phyloP scores from a whole-genome alignment of 2,113 vertebrate genomes.

The Seriola quinqueradiata region DNA sequence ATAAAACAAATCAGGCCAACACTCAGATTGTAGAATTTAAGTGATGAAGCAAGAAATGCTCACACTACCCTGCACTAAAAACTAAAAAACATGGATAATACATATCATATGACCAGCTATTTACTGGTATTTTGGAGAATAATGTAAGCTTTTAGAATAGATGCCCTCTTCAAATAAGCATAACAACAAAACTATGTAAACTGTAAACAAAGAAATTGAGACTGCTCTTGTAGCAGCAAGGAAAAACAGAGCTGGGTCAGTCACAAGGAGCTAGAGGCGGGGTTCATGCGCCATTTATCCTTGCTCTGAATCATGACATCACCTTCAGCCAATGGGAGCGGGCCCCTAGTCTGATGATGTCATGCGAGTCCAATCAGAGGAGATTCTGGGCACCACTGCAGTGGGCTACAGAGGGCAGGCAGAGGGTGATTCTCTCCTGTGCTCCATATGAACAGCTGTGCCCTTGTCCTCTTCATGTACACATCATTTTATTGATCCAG shows the following conservation, averaged over 20 bases:
- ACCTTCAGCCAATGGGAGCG: slow-evolving; percentile 76
- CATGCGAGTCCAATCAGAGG: slow-evolving; percentile 79
- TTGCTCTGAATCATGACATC: slow-evolving; percentile 78
- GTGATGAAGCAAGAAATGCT: neutral
- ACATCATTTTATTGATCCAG: slow-evolving; percentile 62
- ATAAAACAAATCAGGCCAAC: neutral
- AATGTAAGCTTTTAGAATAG: neutral
- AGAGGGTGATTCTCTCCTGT: slow-evolving; percentile 62
- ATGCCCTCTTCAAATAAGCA: neutral
- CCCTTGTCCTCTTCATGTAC: slow-evolving; percentile 63
- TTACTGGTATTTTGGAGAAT: neutral
- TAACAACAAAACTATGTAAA: slow-evolving; percentile 31
- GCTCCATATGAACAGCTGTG: slow-evolving; percentile 71
- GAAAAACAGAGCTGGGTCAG: slow-evolving; percentile 40
- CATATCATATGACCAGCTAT: neutral
- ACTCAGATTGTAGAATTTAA: neutral
- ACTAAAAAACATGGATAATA: neutral
- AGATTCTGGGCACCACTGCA: slow-evolving; percentile 64
- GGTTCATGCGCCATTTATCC: slow-evolving; percentile 51
- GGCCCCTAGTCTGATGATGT: slow-evolving; percentile 78
- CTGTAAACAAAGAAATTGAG: slow-evolving; percentile 62
- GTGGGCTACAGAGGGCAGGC: slow-evolving; percentile 62
- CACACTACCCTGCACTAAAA: neutral
- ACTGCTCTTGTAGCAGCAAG: slow-evolving; percentile 26
- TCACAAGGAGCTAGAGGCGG: slow-evolving; percentile 60